Conservation (phyloP, 1,140 invertebrate species). For the Nylanderia fulva region DNA sequence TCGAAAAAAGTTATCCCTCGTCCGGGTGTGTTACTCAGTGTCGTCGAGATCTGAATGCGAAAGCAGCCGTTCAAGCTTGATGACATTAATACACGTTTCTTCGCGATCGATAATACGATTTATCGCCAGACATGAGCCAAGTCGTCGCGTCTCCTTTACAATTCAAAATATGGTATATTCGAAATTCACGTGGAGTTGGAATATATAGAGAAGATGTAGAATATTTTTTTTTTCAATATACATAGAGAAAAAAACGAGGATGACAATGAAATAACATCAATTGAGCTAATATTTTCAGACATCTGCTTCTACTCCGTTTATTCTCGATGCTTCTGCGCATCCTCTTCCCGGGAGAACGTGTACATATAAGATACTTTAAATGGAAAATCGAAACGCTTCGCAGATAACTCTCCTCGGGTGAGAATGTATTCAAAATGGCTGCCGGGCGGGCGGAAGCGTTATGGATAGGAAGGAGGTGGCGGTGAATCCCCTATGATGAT, state of each 20-base stretch:
- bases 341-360: constrained; percentile 64
- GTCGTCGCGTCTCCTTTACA: background rate
- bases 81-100: constrained; percentile 69
- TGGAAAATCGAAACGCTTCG: constrained; percentile 86
- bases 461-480: constrained; percentile 82
- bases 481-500: constrained; percentile 85
- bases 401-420: constrained; percentile 85
- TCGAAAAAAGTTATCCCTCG: constrained; percentile 73
- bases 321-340: constrained; percentile 67
- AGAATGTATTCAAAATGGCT: constrained; percentile 87
- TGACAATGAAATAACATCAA: constrained; percentile 62
- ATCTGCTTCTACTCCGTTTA: constrained; percentile 67
- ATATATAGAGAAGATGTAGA: too few relatives aligned
- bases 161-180: background rate
- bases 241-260: constrained; percentile 51
- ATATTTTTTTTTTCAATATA: constrained; percentile 49
- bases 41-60: constrained; percentile 83
- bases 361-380: constrained; percentile 85
- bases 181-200: background rate
- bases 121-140: constrained; percentile 11
- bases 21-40: constrained; percentile 83
- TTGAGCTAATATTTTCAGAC: constrained; percentile 82
- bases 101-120: background rate
- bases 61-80: constrained; percentile 70
- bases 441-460: constrained; percentile 74